Percentiles rank a stretch among this genome's conserved stretches.
These are phyloP conservation scores for Globodera ellingtonae DNA, from an alignment of 1,140 invertebrate genomes.

Conservation along the genomic window DNA sequence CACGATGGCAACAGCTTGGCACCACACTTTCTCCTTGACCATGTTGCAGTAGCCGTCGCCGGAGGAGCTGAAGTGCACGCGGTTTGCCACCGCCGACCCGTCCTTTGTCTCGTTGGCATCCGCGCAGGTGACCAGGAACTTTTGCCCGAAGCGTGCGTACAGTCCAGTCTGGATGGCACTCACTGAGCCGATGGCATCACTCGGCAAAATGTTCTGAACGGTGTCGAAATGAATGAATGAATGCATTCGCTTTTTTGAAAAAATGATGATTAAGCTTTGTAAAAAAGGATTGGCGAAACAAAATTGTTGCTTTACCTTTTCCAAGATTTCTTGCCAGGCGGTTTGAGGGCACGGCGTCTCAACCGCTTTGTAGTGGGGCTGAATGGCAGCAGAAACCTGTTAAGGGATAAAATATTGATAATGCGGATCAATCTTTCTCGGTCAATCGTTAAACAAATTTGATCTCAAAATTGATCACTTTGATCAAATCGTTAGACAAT, in stretches of 20 bases:
- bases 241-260: too few relatives aligned
- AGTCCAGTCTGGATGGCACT: conserved; percentile 30
- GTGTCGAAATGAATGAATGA: background rate
- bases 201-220: conserved; percentile 17
- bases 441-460: too few relatives aligned
- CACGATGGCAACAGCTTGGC: conserved; percentile 23
- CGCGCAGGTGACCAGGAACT: conserved; percentile 31
- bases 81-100: conserved; percentile 1
- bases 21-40: conserved; percentile 27
- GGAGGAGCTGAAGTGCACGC: conserved; percentile 22
- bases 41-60: conserved; percentile 37
- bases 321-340: conserved; percentile 27
- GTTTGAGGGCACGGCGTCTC: conserved; percentile 35
- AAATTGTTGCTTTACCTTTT: conserved; percentile 22
- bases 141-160: conserved; percentile 13
- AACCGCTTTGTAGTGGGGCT: conserved; percentile 24
- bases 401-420: background rate
- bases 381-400: conserved; percentile 5
- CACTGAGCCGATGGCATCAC: conserved; percentile 24
- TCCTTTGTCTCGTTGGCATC: conserved; percentile 8
- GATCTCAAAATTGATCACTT: too few relatives aligned
- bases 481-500: too few relatives aligned
- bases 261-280: too few relatives aligned
- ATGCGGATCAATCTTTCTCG: too few relatives aligned
- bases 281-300: background rate